Evolutionary conservation across 2,888 invertebrate genomes (phyloP), one percentile per base, ranked within the genome.

Genomic region (Sepiola atlantica): DNA sequence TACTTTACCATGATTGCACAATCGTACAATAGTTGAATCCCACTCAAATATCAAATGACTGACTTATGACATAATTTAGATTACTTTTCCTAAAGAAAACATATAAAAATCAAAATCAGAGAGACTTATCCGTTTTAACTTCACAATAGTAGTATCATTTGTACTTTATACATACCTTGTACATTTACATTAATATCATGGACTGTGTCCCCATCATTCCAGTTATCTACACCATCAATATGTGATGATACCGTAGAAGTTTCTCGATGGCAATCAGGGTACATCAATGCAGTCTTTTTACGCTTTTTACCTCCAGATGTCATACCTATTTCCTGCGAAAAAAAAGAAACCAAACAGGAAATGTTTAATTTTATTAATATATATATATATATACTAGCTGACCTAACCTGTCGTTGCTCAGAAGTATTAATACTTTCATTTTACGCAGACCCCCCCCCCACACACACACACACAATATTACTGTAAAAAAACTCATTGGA

Each of bases 201-300:
- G 28, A 77, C n/a, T 77, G n/a, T 77, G 14, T 77, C 77, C 1
- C 77, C 77, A 77, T 77, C 77, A 32, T 77, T 77, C 77, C 77
- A 77, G 77, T n/a, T 77, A 77, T 77, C 77, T 28, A 77, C 77
- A 77, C 77, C 28, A 77, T 77, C 77, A 77, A 77, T 77, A n/a
- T 77, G 77, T 77, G 77, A 77, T 32, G 77, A 77, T 77, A 77
- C 77, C n/a, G n/a, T 77, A 21, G 77, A 77, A 32, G 77, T n/a
- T 77, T 77, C 77, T 77, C 77, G n/a, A 18, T 77, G 77, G n/a
- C 77, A 77, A 18, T 77, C 77, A 77, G 77, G 77, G n/a, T 77
- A 77, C 77, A 77, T 77, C 77, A 77, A 32, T 77, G 77, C 77
- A 77, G 77, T n/a, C 77, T 77, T 77, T 77, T 77, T 77, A 77